Percentiles rank a stretch among this genome's conserved stretches.
Conservation (phyloP, 2,113 vertebrate genomes). For the Todiramphus chloris region DNA sequence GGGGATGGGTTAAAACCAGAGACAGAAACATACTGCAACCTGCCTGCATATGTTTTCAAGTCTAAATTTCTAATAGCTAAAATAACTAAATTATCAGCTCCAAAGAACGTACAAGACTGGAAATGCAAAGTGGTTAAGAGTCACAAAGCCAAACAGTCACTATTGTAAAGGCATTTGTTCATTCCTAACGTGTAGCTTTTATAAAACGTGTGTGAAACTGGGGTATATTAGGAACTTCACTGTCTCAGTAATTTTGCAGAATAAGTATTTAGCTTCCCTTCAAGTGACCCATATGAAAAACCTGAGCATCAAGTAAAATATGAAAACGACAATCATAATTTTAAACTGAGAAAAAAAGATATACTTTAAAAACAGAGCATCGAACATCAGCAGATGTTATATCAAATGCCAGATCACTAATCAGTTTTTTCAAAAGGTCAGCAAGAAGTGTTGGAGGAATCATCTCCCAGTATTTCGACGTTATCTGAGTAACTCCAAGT, state of each 20-base stretch:
- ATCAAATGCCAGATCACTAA: constrained; percentile 82
- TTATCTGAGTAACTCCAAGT: constrained; percentile 89
- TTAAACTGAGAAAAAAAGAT: neutral
- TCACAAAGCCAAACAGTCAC: neutral
- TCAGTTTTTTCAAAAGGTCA: constrained; percentile 88
- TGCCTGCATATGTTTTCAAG: neutral
- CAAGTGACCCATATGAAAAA: neutral
- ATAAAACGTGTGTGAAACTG: neutral
- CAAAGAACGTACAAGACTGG: neutral
- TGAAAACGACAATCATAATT: neutral
- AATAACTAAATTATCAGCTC: neutral
- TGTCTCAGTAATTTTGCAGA: neutral
- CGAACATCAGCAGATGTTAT: constrained; percentile 88
- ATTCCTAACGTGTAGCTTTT: neutral
- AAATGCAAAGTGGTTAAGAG: neutral
- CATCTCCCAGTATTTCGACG: constrained; percentile 91
- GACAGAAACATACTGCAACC: neutral
- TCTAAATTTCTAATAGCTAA: neutral
- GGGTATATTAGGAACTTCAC: neutral
- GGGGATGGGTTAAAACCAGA: neutral
- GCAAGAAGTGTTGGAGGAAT: constrained; percentile 85
- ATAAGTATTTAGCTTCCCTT: neutral
- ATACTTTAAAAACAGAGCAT: constrained; percentile 92
- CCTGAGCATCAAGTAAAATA: neutral
- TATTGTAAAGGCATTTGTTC: neutral